Conservation (phyloP, 2,113 vertebrate species). For the Coptodon bakossiorum region DNA sequence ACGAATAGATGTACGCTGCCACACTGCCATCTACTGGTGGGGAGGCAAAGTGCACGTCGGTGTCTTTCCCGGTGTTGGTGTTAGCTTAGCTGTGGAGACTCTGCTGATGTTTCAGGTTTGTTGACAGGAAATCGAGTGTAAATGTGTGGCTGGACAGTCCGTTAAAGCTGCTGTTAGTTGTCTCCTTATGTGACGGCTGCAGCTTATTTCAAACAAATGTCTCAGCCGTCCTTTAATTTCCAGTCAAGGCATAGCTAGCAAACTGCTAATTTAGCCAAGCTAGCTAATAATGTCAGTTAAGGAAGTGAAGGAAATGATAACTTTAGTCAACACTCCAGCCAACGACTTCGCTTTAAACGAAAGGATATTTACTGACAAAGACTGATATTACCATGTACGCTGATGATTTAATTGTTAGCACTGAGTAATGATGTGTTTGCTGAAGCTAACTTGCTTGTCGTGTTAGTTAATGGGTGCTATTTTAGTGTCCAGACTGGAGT, state of each 20-base stretch:
- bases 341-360: not conserved
- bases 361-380: not conserved
- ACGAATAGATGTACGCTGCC: not conserved
- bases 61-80: not conserved
- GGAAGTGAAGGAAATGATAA: not conserved
- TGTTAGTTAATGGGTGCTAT: not conserved
- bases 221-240: not conserved
- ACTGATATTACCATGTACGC: not conserved
- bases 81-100: not conserved
- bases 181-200: rapidly evolving
- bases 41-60: not conserved
- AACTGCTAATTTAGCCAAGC: not conserved
- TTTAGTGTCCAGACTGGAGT: not conserved
- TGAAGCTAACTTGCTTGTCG: not conserved
- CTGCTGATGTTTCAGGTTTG: not conserved
- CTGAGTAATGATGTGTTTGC: not conserved
- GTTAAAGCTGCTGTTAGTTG: not conserved
- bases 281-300: not conserved
- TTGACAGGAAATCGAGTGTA: not conserved
- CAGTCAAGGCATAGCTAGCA: not conserved
- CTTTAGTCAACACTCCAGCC: not conserved
- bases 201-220: rapidly evolving
- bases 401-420: not conserved
- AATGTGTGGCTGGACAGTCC: not conserved
- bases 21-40: constrained; percentile 9